Base-by-base conservation (phyloP, 2,113 vertebrate genomes). In the Picathartes gymnocephalus region DNA sequence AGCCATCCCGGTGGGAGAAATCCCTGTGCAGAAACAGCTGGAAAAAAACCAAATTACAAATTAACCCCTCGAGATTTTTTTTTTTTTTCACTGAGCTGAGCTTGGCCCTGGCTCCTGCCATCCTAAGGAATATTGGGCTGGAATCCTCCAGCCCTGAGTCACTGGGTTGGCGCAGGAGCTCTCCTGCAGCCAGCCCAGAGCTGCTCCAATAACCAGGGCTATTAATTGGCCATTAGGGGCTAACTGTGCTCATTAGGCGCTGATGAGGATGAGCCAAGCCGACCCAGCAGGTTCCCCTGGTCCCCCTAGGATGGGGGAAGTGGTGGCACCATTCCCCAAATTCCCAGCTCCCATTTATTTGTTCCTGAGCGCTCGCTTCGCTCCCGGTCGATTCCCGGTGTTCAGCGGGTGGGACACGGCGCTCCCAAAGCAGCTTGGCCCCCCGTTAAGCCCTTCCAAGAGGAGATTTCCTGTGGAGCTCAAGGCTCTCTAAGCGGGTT, bases 381-480 rank as follows among this genome's bases (percentile, higher is more conserved):
- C 72, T 77, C 12, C 17, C 39, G 1, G 11, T 39, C 9, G 39
- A 4, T 40, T 17, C 47, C 70, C n/a, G 22, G 35, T 4, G 61
- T 23, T 24, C 62, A 33, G 45, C 30, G 19, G 30, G 7, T 4
- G 71, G 72, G 57, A 65, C 30, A 0, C 30, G 2, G 23, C 4
- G 19, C 57, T 62, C 77, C 16, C 6, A 35, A 73, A 92, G 45
- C 90, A 62, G 86, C 58, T 94, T 54, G 95, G 71, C 71, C 66
- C 71, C 66, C 53, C 1, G 0, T 28, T 92, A 86, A 97, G 14
- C 84, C 48, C 25, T 92, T 39, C 80, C 94, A 69, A 84, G n/a
- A 50, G 65, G 88, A 86, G 94, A 95, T 96, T 96, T 93, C 94
- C 96, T 81, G 91, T 81, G 91, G 27, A 84, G 93, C 91, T 92